phyloP scores from a whole-genome alignment of 30 jellyfish, hydroid and myxozoan genomes.

The Clytia hemisphaerica region DNA sequence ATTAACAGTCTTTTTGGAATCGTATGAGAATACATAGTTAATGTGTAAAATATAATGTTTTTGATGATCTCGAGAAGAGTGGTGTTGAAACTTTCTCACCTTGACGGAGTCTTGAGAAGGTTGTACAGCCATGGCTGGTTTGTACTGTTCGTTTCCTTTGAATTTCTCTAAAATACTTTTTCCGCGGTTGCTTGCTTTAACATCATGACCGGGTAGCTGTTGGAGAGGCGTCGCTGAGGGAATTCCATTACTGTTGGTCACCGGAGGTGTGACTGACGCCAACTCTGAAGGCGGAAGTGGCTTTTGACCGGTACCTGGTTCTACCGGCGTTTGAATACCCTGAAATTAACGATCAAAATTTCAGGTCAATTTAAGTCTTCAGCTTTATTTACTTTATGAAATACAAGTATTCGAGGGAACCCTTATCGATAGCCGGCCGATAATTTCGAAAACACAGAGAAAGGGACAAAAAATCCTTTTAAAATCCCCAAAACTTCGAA shows the following conservation, averaged over 20 bases:
- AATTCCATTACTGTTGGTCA: constrained; percentile 1
- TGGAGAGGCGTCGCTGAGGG: constrained; percentile 11
- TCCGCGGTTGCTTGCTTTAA: too few relatives aligned
- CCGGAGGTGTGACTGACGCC: background rate
- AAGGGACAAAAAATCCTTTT: too few relatives aligned
- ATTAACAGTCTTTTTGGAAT: too few relatives aligned
- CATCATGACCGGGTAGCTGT: constrained; percentile 15
- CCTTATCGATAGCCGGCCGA: too few relatives aligned
- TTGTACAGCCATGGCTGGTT: background rate
- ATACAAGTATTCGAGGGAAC: too few relatives aligned
- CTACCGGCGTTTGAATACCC: constrained; percentile 41
- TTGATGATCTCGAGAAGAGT: too few relatives aligned
- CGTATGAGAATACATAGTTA: too few relatives aligned
- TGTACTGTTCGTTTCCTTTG: constrained; percentile 24
- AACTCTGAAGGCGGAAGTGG: constrained; percentile 12
- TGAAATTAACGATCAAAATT: constrained; percentile 5
- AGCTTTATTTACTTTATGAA: too few relatives aligned
- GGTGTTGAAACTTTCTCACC: constrained; percentile 9
- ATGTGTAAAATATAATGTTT: too few relatives aligned
- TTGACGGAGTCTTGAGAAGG: constrained; percentile 44
- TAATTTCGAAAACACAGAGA: too few relatives aligned
- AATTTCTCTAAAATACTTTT: constrained; percentile 19
- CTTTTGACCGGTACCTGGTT: constrained; percentile 14
- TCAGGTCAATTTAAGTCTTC: too few relatives aligned
- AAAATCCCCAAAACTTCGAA: too few relatives aligned